phyloP scores from a whole-genome alignment of 2,888 invertebrate species.

The Mechanitis mazaeus region DNA sequence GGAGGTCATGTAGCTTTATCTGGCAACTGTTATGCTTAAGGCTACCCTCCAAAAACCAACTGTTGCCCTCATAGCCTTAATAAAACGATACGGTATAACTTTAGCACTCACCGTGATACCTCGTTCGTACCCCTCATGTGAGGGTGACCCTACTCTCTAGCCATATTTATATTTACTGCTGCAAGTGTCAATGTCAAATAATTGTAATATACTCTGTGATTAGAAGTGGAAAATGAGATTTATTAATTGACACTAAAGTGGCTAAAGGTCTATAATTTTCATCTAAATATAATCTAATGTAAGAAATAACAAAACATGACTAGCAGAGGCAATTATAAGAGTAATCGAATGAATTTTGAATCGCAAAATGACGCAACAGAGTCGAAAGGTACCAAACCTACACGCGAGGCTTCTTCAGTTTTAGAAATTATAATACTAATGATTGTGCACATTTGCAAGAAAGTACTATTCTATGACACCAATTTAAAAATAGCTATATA shows the following conservation, averaged over 20 bases:
- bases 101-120: no score
- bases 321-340: slow-evolving; percentile 56
- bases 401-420: slow-evolving; percentile 88
- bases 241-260: not conserved
- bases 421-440: slow-evolving; percentile 88
- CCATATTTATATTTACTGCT: no score
- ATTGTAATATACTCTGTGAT: no score
- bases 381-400: slow-evolving; percentile 85
- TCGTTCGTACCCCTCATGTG: no score
- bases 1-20: no score
- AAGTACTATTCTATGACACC: slow-evolving; percentile 89
- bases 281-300: slow-evolving; percentile 9
- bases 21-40: no score
- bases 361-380: slow-evolving; percentile 62
- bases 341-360: slow-evolving; percentile 66
- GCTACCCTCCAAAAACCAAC: no score
- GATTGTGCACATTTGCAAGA: slow-evolving; percentile 91
- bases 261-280: not conserved
- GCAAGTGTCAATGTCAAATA: no score
- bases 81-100: no score
- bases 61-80: no score
- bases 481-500: slow-evolving; percentile 91
- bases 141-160: no score
- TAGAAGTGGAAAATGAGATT: no score
- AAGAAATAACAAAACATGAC: slow-evolving; percentile 46